Base-by-base conservation (phyloP, 1,140 invertebrate species). In the Diachasma alloeum region DNA sequence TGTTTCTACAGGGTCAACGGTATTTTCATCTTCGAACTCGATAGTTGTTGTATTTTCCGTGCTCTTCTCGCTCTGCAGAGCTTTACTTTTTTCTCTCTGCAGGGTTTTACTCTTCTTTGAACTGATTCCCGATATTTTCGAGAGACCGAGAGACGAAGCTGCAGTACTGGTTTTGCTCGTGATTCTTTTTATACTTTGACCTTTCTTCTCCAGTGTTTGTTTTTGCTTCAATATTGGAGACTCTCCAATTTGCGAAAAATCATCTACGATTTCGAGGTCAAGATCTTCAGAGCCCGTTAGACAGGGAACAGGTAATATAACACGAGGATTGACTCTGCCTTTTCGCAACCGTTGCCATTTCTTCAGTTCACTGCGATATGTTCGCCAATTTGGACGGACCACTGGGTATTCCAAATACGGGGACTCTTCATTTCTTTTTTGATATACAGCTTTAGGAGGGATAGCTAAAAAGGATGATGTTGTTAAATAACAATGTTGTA, bases 391-490 rank as follows among this genome's bases (percentile, higher is more conserved):
- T 1, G 80, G 31, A n/a, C 70, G 69, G n/a, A 53, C 13, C 36
- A 75, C 74, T 0, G 85, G 59, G 17, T 78, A 53, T 76, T 88
- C 85, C 8, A 83, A 73, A 53, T 85, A 87, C 10, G 81, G 87
- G 13, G 75, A 82, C 13, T 68, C 11, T 15, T 24, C 19, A 46
- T 42, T 68, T 26, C 13, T 19, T 73, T 13, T 72, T 15, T 39
- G 24, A 19, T 26, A 22, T 46, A 17, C 13, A n/a, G 67, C 31
- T 17, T 72, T 74, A 15, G 19, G 26, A 15, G 53, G 56, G 17
- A 59, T 8, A 10, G 76, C 79, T 80, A 42, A 5, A 46, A 70
- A 72, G 15, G 73, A 69, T 73, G 19, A 22, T 31, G 31, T 31
- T 3, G 31, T 31, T 31, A 31, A 31, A 2, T 31, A 31, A 31